These are phyloP conservation scores for Oreocharis arfaki DNA, from an alignment of 2,113 vertebrate species.

Conservation along the genomic window DNA sequence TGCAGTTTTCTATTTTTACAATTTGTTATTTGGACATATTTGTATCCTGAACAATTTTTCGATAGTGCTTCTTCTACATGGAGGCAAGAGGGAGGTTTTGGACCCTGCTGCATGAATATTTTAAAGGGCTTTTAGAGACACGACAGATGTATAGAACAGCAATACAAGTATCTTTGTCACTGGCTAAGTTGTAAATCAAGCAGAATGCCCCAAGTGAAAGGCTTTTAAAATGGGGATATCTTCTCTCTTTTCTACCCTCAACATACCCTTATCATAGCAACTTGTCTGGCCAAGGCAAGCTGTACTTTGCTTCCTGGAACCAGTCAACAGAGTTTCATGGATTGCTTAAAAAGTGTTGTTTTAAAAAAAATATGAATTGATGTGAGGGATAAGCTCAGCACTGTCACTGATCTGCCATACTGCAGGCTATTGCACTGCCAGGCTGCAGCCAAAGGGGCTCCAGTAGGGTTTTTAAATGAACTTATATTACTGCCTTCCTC, in stretches of 20 bases:
- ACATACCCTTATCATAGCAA: background rate
- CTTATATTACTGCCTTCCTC: slow-evolving; percentile 48
- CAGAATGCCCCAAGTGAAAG: background rate
- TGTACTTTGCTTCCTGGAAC: background rate
- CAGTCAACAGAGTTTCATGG: background rate
- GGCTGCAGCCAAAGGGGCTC: slow-evolving; percentile 35
- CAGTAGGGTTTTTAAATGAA: background rate
- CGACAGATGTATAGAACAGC: slow-evolving; percentile 27
- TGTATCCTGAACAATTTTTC: slow-evolving; percentile 34
- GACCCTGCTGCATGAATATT: slow-evolving; percentile 33
- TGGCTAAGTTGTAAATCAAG: background rate
- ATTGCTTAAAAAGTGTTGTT: background rate
- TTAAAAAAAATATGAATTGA: background rate
- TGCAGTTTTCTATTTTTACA: slow-evolving; percentile 20
- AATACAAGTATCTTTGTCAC: slow-evolving; percentile 23
- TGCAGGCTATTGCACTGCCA: slow-evolving; percentile 50
- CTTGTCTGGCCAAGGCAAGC: background rate
- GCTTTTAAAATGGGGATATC: background rate
- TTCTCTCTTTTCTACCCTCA: background rate
- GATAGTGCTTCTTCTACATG: slow-evolving; percentile 40
- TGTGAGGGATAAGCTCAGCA: background rate
- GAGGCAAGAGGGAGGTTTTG: slow-evolving; percentile 25
- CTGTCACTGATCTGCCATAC: slow-evolving; percentile 18
- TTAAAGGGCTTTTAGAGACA: slow-evolving; percentile 62
- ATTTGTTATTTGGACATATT: slow-evolving; percentile 4